phyloP scores from a whole-genome alignment of 2,797 vertebrate genomes.

The Mus caroli region DNA sequence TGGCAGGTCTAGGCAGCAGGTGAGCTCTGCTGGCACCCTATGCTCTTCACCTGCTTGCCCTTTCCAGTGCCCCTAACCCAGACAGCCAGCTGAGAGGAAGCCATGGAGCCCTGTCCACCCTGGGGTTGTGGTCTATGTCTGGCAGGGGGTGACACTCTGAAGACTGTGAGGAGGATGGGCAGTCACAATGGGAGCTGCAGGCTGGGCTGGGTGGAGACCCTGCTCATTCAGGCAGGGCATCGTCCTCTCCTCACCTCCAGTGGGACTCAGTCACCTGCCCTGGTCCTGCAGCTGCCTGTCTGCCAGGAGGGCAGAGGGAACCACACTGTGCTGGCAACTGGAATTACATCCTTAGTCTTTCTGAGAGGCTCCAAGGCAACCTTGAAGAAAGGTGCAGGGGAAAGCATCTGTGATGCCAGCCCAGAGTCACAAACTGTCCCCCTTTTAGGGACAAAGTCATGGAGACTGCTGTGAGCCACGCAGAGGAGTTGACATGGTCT shows the following conservation, averaged over 20 bases:
- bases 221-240: neutral
- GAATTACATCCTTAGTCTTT: neutral
- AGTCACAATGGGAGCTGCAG: too few relatives aligned
- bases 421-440: neutral
- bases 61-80: rapidly evolving
- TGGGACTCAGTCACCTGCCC: neutral
- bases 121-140: neutral
- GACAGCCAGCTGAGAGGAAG: neutral
- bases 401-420: neutral
- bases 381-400: neutral
- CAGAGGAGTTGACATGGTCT: neutral
- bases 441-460: neutral
- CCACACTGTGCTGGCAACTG: neutral
- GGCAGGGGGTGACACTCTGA: neutral
- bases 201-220: neutral
- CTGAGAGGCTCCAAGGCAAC: neutral
- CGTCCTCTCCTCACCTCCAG: neutral
- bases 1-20: neutral
- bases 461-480: neutral
- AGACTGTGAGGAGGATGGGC: too few relatives aligned
- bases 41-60: neutral
- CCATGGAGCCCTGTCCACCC: neutral
- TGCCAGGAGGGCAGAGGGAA: neutral
- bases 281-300: neutral
- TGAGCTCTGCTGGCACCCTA: too few relatives aligned